These are phyloP conservation scores for Nematopogon swammerdamellus DNA, from an alignment of 2,888 invertebrate species.

Conservation along the genomic window DNA sequence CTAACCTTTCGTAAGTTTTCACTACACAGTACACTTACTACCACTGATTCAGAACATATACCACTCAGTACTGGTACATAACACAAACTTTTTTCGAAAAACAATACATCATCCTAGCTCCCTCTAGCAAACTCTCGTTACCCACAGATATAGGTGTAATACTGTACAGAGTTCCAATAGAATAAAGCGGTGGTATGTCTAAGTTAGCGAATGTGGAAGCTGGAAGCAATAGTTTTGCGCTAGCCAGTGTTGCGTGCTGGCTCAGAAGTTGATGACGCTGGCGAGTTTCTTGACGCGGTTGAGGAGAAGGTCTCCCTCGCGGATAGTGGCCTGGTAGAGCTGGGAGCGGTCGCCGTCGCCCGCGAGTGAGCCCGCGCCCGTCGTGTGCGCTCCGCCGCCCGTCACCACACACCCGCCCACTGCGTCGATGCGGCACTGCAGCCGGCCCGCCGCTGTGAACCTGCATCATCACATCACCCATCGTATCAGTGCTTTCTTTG, in stretches of 20 bases:
- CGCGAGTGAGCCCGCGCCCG: constrained; percentile 38
- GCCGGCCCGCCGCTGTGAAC: constrained; percentile 94
- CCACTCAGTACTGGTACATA: too few species aligned
- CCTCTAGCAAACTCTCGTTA: too few species aligned
- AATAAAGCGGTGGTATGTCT: too few species aligned
- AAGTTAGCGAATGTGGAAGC: too few species aligned
- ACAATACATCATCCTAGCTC: too few species aligned
- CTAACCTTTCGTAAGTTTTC: too few species aligned
- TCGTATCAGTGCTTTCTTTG: neutral
- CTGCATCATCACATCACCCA: constrained; percentile 52
- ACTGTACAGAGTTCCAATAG: too few species aligned
- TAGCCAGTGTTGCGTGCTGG: neutral
- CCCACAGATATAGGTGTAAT: too few species aligned
- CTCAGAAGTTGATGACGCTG: constrained; percentile 96
- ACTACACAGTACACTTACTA: too few species aligned
- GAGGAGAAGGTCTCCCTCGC: constrained; percentile 95
- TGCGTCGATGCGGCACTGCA: constrained; percentile 97
- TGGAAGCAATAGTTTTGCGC: too few species aligned
- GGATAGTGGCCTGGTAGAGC: constrained; percentile 94
- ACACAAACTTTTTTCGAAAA: too few species aligned
- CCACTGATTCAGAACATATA: too few species aligned
- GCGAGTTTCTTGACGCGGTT: constrained; percentile 98
- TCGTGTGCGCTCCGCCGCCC: constrained; percentile 20
- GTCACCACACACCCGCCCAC: constrained; percentile 96
- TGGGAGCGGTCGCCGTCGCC: constrained; percentile 53